Base-by-base conservation (phyloP, 2,888 invertebrate genomes). In the Xestia sexstrigata region DNA sequence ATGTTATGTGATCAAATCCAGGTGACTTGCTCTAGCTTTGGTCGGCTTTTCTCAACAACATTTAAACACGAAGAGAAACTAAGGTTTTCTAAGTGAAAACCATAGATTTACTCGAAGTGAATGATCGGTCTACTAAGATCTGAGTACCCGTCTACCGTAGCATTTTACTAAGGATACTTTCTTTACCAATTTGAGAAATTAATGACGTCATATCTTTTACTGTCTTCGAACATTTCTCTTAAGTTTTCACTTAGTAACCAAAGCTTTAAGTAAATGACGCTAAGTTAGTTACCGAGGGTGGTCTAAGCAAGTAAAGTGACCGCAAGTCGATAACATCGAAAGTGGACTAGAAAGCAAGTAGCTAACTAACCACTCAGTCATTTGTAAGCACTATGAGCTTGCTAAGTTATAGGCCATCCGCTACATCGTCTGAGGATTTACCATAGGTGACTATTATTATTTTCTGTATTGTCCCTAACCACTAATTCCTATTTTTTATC, bases 321-420 rank as follows among this genome's bases (percentile, higher is more conserved):
- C 81, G 65, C 79, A 73, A 65, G 52, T 35, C 76, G 60, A 67
- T 81, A 76, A 78, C 49, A 83, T 79, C 71, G 86, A 87, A 88
- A 87, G 87, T 88, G 83, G 81, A 72, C 79, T 81, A 88, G 88
- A 87, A 81, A 87, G 81, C 76, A 13, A 67, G 47, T 35, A 80
- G 63, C 30, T 55, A 30, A 75, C 73, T 74, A 71, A 76, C 78
- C 30, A 58, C 68, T 76, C 35, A 65, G 47, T 75, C 67, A 68
- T 65, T 35, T 78, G 62, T 69, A 69, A 67, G 55, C 20, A 63
- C 62, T 72, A 58, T 39, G 35, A 82, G 52, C 74, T 77, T 69
- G 63, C n/a, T 30, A 65, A 63, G 42, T 30, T 80, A 79, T 60
- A 30, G 30, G 1, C 1, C 6, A 52, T 62, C 15, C 65, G 52